A percentile compares a stretch with the other conserved stretches of the same genome.
phyloP scores from a whole-genome alignment of 2,113 vertebrate species.

The Rhynchomys soricoides region DNA sequence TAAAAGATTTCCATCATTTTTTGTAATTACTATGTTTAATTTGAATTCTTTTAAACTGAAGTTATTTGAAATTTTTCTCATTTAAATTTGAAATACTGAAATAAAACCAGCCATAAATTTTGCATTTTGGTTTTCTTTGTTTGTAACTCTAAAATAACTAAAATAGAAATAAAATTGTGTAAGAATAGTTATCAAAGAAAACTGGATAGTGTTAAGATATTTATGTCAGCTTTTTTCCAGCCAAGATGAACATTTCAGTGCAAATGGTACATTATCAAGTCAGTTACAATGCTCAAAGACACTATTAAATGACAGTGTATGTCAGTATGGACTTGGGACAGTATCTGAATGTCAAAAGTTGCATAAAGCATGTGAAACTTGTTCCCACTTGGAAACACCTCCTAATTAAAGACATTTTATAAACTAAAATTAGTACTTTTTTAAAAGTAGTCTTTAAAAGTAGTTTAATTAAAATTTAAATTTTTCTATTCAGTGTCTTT shows the following conservation, averaged over 20 bases:
- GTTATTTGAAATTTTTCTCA: not conserved
- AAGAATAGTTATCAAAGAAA: not conserved
- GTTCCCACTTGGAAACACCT: not conserved
- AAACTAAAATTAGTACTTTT: not conserved
- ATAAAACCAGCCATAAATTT: not conserved
- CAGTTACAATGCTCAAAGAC: not conserved
- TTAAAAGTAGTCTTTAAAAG: too few relatives aligned
- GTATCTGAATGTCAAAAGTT: not conserved
- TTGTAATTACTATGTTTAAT: not conserved
- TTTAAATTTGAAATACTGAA: not conserved
- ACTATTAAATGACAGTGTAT: not conserved
- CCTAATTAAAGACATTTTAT: not conserved
- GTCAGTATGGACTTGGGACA: not conserved
- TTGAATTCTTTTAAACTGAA: not conserved
- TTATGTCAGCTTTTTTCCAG: not conserved
- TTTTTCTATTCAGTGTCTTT: slow-evolving; percentile 18
- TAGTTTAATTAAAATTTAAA: slow-evolving; percentile 35
- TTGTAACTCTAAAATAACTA: not conserved
- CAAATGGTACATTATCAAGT: not conserved
- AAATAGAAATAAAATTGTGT: not conserved
- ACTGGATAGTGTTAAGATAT: not conserved
- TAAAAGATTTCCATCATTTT: not conserved
- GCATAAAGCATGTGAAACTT: not conserved
- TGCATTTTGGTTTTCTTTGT: not conserved
- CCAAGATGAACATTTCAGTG: not conserved